Evolutionary conservation across 2,888 invertebrate species (phyloP).

Genomic region (Drosophila basisetae): DNA sequence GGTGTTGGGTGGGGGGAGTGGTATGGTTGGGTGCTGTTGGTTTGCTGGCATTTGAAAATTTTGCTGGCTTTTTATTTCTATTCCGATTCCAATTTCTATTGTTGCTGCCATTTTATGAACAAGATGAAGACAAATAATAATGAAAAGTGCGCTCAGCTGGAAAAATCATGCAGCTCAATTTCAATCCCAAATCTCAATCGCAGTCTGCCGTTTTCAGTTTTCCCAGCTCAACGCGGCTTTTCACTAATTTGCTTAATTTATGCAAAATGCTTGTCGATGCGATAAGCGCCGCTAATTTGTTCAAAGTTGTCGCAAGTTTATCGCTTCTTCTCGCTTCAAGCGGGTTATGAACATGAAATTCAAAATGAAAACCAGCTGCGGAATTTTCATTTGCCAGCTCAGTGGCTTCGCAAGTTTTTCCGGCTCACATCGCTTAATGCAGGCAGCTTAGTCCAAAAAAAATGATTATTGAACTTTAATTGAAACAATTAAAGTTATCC

Average conservation of each 20-base stretch:
- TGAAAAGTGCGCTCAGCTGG: constrained; percentile 69
- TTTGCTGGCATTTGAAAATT: constrained; percentile 30
- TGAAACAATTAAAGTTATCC: constrained; percentile 5
- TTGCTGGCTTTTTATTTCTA: constrained; percentile 28
- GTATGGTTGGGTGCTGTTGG: not conserved
- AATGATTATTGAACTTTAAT: constrained; percentile 45
- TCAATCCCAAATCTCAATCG: constrained; percentile 15
- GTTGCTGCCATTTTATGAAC: constrained; percentile 62
- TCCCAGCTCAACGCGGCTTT: constrained; percentile 53
- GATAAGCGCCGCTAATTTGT: constrained; percentile 78
- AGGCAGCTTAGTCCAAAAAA: constrained; percentile 28
- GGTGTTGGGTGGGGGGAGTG: constrained; percentile 7
- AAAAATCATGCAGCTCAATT: constrained; percentile 54
- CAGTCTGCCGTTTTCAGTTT: constrained; percentile 41
- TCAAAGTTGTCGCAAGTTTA: constrained; percentile 72
- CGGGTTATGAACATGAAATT: constrained; percentile 29
- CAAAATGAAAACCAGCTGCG: constrained; percentile 38
- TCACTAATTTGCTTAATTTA: constrained; percentile 78
- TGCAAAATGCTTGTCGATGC: constrained; percentile 75
- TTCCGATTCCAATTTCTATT: constrained; percentile 32
- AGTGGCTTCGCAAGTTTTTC: constrained; percentile 42
- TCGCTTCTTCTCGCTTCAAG: not conserved
- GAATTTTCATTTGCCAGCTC: constrained; percentile 57
- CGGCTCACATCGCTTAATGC: constrained; percentile 45
- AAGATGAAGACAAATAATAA: constrained; percentile 62